Percentiles rank a stretch among this genome's conserved stretches.
phyloP scores from a whole-genome alignment of 2,797 vertebrate species.

The Dallia pectoralis region DNA sequence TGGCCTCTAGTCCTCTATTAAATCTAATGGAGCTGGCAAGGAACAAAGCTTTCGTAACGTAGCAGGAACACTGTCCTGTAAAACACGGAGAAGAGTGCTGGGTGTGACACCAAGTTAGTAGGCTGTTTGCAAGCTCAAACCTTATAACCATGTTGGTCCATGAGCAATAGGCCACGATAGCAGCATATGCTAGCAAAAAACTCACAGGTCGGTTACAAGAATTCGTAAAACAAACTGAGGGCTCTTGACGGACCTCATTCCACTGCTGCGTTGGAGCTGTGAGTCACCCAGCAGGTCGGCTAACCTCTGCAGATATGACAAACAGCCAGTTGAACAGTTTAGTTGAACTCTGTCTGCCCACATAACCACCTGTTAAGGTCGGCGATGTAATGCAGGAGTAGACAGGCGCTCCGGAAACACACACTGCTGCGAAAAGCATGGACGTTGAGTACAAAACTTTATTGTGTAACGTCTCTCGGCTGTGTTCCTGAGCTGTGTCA shows the following conservation, averaged over 20 bases:
- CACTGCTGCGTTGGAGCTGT: not conserved
- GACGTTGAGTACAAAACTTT: not conserved
- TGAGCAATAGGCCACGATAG: constrained; percentile 6
- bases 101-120: not conserved
- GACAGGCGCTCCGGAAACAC: constrained; percentile 42
- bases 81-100: not conserved
- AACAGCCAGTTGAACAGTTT: constrained; percentile 6
- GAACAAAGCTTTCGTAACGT: constrained; percentile 34
- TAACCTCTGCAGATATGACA: not conserved
- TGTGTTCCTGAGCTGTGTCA: not conserved
- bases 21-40: constrained; percentile 49
- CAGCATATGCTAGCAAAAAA: not conserved
- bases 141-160: constrained; percentile 11
- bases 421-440: not conserved
- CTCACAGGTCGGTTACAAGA: not conserved
- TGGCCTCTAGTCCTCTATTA: constrained; percentile 55
- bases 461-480: not conserved
- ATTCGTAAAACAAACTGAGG: not conserved
- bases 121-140: not conserved
- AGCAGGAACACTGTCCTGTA: not conserved
- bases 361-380: not conserved
- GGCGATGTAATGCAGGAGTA: constrained; percentile 22
- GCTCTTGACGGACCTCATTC: not conserved
- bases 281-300: not conserved
- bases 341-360: constrained; percentile 11